Evolutionary conservation across 2,888 invertebrate genomes (phyloP), one percentile per base, ranked within the genome.

Genomic region (Hyppa rectilinea): DNA sequence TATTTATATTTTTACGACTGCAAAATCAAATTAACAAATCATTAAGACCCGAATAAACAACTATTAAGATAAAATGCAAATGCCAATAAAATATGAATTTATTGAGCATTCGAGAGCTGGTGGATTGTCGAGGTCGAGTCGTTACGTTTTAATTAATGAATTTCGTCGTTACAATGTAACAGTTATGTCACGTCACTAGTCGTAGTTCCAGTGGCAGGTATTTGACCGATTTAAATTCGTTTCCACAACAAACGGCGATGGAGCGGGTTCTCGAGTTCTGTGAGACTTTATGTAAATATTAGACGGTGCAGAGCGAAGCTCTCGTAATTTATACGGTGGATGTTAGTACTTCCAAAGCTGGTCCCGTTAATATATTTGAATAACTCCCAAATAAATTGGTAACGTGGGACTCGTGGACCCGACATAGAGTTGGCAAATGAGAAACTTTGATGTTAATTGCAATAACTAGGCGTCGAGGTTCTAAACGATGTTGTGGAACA

Each of bases 201-300:
- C 69, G 75, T 80, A 76, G 86, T 81, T 83, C 78, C 74, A 66
- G 73, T 67, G 56, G 62, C 67, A 85, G 87, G 89, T 88, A 72
- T 84, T 88, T 86, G 86, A 87, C 87, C 87, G 86, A 85, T 86
- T 86, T 85, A 74, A 75, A 70, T 75, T 74, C 71, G 72, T 77
- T 81, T 85, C 78, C 72, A 83, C 62, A 43, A 74, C 79, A 72
- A 75, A 69, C 71, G 31, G 71, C 72, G 66, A 47, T 50, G 56
- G 43, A 69, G 60, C 70, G 60, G 47, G 67, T 43, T 59, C 71
- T 78, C 45, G 43, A 78, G 45, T 64, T 73, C 70, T 69, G 69
- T 62, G 62, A 66, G 72, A 71, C 53, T 74, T 81, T 83, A 79
- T 75, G 74, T 74, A 81, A 80, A 75, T 80, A 58, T 64, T 59